Evolutionary conservation across 2,888 invertebrate genomes (phyloP).

Genomic region (Patella ulyssiponensis): DNA sequence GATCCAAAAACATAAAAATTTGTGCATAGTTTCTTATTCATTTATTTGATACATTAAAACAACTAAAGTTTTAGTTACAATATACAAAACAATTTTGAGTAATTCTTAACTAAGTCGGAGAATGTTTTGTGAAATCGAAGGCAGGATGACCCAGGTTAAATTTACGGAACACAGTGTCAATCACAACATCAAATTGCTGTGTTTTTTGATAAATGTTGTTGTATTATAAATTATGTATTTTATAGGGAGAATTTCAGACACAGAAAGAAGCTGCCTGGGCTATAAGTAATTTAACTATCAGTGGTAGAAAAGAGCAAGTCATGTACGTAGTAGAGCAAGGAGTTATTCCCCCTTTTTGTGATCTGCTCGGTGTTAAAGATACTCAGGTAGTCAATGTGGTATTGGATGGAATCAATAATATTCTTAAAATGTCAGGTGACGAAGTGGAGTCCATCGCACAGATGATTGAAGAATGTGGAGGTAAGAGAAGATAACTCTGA

Average conservation of each 20-base stretch:
- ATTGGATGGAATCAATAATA: slow-evolving; percentile 94
- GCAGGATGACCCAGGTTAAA: too few relatives aligned
- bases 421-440: slow-evolving; percentile 92
- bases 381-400: slow-evolving; percentile 80
- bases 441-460: slow-evolving; percentile 80
- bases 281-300: slow-evolving; percentile 97
- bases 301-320: slow-evolving; percentile 85
- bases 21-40: too few relatives aligned
- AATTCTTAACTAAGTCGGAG: too few relatives aligned
- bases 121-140: too few relatives aligned
- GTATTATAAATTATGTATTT: slow-evolving; percentile 19
- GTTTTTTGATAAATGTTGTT: too few relatives aligned
- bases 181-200: too few relatives aligned
- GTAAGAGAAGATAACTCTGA: slow-evolving; percentile 69
- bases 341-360: slow-evolving; percentile 96
- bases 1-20: too few relatives aligned
- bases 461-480: slow-evolving; percentile 98
- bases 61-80: too few relatives aligned
- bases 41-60: too few relatives aligned
- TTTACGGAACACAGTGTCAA: too few relatives aligned
- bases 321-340: slow-evolving; percentile 88
- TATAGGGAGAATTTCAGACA: slow-evolving; percentile 93
- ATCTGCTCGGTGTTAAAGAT: slow-evolving; percentile 94
- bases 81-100: too few relatives aligned
- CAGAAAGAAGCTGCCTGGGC: slow-evolving; percentile 99